A percentile compares a stretch with the other conserved stretches of the same genome.
phyloP scores from a whole-genome alignment of 2,113 vertebrate genomes.

The Anhinga anhinga region DNA sequence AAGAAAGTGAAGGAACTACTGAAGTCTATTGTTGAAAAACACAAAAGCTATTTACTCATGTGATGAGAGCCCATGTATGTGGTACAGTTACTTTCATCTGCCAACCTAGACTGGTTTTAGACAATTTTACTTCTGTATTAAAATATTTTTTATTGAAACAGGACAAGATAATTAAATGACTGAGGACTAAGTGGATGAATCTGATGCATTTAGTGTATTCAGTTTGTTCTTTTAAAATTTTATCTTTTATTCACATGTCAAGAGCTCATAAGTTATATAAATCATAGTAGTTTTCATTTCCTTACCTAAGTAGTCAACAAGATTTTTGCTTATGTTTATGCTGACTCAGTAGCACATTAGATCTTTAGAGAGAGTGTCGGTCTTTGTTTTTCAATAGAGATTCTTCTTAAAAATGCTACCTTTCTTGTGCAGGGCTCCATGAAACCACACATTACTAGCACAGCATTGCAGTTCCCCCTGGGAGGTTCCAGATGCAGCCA shows the following conservation, averaged over 20 bases:
- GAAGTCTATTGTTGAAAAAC: accelerated
- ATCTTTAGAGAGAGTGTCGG: neutral
- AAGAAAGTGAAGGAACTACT: neutral
- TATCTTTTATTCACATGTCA: conserved; percentile 68
- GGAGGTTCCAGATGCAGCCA: neutral
- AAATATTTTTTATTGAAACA: neutral
- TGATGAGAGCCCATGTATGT: accelerated
- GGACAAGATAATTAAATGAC: neutral
- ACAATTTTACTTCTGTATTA: neutral
- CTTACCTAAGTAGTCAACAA: conserved; percentile 58
- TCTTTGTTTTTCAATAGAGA: neutral
- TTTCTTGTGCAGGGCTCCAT: neutral
- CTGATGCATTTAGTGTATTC: conserved; percentile 19
- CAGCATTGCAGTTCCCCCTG: accelerated
- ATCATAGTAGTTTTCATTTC: conserved; percentile 37
- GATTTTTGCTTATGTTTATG: neutral
- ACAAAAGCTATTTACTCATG: accelerated
- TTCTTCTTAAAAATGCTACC: neutral
- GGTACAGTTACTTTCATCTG: neutral
- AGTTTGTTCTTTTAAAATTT: conserved; percentile 70
- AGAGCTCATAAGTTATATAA: conserved; percentile 79
- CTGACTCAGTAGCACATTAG: conserved; percentile 33
- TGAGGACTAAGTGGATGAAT: neutral
- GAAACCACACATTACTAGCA: neutral
- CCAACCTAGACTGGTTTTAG: accelerated